Conservation (phyloP, 2,113 vertebrate genomes). For the Sus scrofa region T2T-Sscrofa CM000812.6:100176501-100177000, state of each 20-base stretch:
- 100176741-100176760: not conserved
- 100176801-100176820: conserved; percentile 2
- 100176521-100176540: too few species aligned
- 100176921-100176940: not conserved
- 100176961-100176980: not conserved
- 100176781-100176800: not conserved
- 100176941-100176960: not conserved
- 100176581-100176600: not conserved
- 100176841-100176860: not conserved
- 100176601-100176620: not conserved
- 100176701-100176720: not conserved
- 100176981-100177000: not conserved
- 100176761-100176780: not conserved
- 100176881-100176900: conserved; percentile 22
- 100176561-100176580: too few species aligned
- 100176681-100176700: not conserved
- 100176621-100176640: not conserved
- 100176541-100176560: too few species aligned
- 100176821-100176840: not conserved
- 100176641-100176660: not conserved
- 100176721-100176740: not conserved
- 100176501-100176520: too few species aligned
- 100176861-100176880: not conserved
- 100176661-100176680: not conserved
- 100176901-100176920: not conserved